Evolutionary conservation across 2,797 vertebrate genomes (phyloP), one percentile per base, ranked within the genome.

Genomic region (Cynodonichthys magdalenae): DNA sequence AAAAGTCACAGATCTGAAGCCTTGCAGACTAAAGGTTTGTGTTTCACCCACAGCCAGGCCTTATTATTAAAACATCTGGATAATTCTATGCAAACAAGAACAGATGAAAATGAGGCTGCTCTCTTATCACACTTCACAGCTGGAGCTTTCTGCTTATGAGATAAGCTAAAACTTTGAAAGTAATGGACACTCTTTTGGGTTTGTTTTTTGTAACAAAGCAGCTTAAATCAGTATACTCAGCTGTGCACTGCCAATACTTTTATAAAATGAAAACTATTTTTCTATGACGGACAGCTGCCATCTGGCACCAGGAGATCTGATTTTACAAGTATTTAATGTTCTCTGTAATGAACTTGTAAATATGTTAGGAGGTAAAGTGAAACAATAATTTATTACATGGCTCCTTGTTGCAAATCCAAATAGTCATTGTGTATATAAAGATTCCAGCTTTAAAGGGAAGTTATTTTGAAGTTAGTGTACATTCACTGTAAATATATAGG

Each of bases 341-440:
- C 90, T 91, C n/a, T n/a, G n/a, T n/a, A n/a, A 93, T 94, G 69
- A 89, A 88, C 66, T 73, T 95, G 94, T 96, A 95, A 87, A 95
- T 95, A 96, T 85, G 94, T 82, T 89, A 94, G 94, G 93, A 93
- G 93, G 94, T 92, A 91, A 95, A 96, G 93, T 92, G 94, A 87
- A 90, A 92, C 92, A 89, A 94, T 96, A 96, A 97, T 95, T 96
- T 97, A 97, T 97, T 96, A 93, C 91, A 86, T 84, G 87, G 91
- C 81, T 90, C 87, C 91, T 93, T 85, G 90, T 89, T 75, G 84
- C 80, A 36, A 36, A 89, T 86, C 88, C 81, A 90, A 84, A 91
- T 84, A 66, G 80, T 71, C 80, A 77, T 66, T 60, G 53, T 84
- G 83, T 87, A 81, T 87, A 87, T 84, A 74, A 82, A 85, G 59